Evolutionary conservation across 2,113 vertebrate species (phyloP).

Genomic region (Pipa parva): DNA sequence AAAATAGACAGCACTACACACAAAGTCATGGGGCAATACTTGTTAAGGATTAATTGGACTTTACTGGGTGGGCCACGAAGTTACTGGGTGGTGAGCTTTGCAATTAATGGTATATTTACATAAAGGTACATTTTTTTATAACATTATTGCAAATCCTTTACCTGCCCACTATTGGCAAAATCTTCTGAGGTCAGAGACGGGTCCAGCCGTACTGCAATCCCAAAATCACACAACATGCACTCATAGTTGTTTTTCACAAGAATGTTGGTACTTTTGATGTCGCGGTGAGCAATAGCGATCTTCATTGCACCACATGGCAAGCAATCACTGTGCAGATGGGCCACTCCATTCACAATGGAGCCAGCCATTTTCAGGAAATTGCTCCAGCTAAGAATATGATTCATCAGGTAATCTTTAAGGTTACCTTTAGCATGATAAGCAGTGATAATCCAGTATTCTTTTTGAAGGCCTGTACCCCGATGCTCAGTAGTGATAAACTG

Average conservation of each 20-base stretch:
- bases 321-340: slow-evolving; percentile 83
- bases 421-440: slow-evolving; percentile 81
- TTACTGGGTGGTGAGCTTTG: not conserved
- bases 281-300: slow-evolving; percentile 79
- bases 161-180: slow-evolving; percentile 86
- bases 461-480: slow-evolving; percentile 56
- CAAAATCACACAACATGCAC: slow-evolving; percentile 82
- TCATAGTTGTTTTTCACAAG: slow-evolving; percentile 72
- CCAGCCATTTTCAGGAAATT: slow-evolving; percentile 71
- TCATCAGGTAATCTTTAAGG: slow-evolving; percentile 77
- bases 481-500: slow-evolving; percentile 76
- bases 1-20: no score
- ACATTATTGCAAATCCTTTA: no score
- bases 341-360: slow-evolving; percentile 74
- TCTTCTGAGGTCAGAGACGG: slow-evolving; percentile 75
- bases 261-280: slow-evolving; percentile 85
- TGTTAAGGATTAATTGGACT: not conserved
- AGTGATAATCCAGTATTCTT: slow-evolving; percentile 83
- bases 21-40: no score
- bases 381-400: slow-evolving; percentile 70
- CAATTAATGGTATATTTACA: no score
- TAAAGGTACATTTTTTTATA: no score
- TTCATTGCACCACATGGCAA: slow-evolving; percentile 64
- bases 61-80: not conserved
- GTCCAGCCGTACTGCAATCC: slow-evolving; percentile 77